Evolutionary conservation across 2,797 vertebrate species (phyloP).

Genomic region (Bradypodion pumilum): DNA sequence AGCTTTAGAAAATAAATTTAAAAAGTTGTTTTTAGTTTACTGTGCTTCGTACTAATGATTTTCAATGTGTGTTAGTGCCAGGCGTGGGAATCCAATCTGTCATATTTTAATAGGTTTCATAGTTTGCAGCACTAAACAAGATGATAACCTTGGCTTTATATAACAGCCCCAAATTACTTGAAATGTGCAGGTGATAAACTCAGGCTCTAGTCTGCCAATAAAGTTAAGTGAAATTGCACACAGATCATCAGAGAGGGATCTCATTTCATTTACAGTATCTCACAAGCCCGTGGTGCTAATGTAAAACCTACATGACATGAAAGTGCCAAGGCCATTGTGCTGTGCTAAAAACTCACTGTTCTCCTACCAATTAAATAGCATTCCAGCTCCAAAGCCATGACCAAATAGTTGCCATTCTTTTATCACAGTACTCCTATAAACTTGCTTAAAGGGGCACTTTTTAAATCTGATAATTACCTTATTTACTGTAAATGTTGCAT

Average conservation of each 20-base stretch:
- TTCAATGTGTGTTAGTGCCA: slow-evolving; percentile 48
- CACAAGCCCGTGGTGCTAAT: slow-evolving; percentile 72
- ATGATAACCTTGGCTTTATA: slow-evolving; percentile 68
- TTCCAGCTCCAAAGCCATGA: slow-evolving; percentile 58
- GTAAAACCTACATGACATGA: slow-evolving; percentile 69
- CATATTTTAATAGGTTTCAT: slow-evolving; percentile 73
- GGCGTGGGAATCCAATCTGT: slow-evolving; percentile 66
- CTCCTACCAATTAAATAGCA: slow-evolving; percentile 68
- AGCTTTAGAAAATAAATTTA: slow-evolving; percentile 27
- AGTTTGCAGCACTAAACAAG: slow-evolving; percentile 69
- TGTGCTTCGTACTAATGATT: slow-evolving; percentile 55
- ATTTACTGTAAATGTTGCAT: slow-evolving; percentile 41
- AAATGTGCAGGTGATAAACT: slow-evolving; percentile 74
- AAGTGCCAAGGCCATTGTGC: slow-evolving; percentile 67
- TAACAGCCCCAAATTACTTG: slow-evolving; percentile 72
- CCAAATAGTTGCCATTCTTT: neutral
- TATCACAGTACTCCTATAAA: slow-evolving; percentile 35
- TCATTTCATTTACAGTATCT: slow-evolving; percentile 74
- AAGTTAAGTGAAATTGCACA: slow-evolving; percentile 67
- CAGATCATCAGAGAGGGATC: slow-evolving; percentile 72
- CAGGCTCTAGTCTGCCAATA: slow-evolving; percentile 66
- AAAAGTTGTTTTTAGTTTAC: slow-evolving; percentile 45
- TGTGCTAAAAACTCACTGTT: slow-evolving; percentile 72
- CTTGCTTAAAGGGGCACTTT: slow-evolving; percentile 45
- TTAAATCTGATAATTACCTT: slow-evolving; percentile 20